phyloP scores from a whole-genome alignment of 2,888 invertebrate species.

The Chelonus formosanus region DNA sequence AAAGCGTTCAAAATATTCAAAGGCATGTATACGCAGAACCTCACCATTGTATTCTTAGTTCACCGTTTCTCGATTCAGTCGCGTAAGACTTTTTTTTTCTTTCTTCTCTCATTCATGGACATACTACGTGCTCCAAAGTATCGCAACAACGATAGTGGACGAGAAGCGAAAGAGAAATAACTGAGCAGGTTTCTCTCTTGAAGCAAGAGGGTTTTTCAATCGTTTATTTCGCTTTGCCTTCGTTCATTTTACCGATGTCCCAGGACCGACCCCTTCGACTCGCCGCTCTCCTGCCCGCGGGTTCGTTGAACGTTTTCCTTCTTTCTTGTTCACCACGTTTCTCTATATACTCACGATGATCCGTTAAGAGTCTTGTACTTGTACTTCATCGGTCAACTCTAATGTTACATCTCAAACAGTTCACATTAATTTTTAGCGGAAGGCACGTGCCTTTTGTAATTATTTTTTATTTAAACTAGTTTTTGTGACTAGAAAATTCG shows the following conservation, averaged over 20 bases:
- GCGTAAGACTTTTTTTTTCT: conserved; percentile 3
- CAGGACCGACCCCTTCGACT: conserved; percentile 36
- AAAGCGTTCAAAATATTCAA: conserved; percentile 32
- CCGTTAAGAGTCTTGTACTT: conserved; percentile 10
- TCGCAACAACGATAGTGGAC: conserved; percentile 31
- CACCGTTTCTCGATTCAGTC: conserved; percentile 27
- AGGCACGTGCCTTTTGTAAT: conserved; percentile 21
- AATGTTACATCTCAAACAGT: too few species aligned
- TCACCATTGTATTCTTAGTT: conserved; percentile 19
- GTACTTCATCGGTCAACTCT: too few species aligned
- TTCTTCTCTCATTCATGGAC: conserved; percentile 11
- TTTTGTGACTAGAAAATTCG: too few species aligned
- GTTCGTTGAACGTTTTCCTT: conserved; percentile 43
- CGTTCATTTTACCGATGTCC: conserved; percentile 47
- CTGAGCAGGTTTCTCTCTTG: conserved; percentile 43
- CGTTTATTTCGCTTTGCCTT: conserved; percentile 48
- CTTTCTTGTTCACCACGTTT: conserved; percentile 7
- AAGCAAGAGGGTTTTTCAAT: conserved; percentile 33
- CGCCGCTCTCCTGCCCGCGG: conserved; percentile 24
- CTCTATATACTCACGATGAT: background rate
- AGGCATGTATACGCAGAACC: conserved; percentile 9
- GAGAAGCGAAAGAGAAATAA: conserved; percentile 27
- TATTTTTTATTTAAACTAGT: too few species aligned
- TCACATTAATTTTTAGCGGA: too few species aligned
- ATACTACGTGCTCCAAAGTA: conserved; percentile 22